Percentiles rank a stretch among this genome's conserved stretches.
Evolutionary conservation across 2,113 vertebrate species (phyloP).

Genomic region (Mus musculus): DNA sequence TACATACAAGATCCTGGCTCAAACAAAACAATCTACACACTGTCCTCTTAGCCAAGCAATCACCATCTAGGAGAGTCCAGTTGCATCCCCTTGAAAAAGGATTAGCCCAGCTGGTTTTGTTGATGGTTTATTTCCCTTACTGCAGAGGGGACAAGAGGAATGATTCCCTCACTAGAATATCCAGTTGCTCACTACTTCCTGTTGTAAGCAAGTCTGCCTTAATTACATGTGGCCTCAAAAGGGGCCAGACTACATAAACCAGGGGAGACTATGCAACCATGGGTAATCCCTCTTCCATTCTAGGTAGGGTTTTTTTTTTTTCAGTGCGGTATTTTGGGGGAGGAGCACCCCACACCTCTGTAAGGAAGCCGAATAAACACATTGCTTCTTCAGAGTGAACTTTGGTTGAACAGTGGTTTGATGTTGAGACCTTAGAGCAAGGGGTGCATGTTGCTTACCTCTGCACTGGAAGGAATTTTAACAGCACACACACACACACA

Average conservation of each 20-base stretch:
- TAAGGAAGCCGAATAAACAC: neutral
- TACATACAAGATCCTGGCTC: neutral
- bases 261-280: neutral
- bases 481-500: neutral
- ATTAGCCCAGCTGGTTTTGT: neutral
- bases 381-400: neutral
- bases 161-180: neutral
- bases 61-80: too few relatives aligned
- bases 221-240: neutral
- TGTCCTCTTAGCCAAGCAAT: neutral
- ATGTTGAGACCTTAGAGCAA: neutral
- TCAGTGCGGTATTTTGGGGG: neutral
- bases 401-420: neutral
- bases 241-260: neutral
- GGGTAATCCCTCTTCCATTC: neutral
- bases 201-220: neutral
- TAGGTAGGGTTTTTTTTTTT: neutral
- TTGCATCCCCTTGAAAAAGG: neutral
- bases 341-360: neutral
- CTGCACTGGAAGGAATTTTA: neutral
- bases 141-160: neutral
- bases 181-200: neutral
- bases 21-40: neutral
- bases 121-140: neutral
- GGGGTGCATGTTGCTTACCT: neutral